Base-by-base conservation (phyloP, 35 echinoderm and acorn worm genomes). In the Acanthaster planci region DNA sequence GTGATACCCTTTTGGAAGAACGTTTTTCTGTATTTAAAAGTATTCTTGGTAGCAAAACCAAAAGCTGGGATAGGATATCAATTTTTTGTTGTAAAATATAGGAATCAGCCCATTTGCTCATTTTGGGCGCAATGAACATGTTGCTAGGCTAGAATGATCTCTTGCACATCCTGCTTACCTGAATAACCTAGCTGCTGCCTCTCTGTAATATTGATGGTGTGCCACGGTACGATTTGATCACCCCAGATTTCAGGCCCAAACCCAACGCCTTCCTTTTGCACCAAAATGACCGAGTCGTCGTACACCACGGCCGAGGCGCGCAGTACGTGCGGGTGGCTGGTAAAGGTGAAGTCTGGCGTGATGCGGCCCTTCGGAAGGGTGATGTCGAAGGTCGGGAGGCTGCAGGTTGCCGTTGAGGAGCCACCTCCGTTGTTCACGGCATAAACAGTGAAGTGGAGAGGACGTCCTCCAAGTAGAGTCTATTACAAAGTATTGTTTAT, bases 291-390 rank as follows among this genome's bases (percentile, higher is more conserved):
- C 7, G 77, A 81, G 38, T 89, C 87, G 35, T 89, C 78, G 51
- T 60, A 76, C 0, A 82, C 51, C 34, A 89, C 77, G 26, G 78
- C 78, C 38, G 87, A 81, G 39, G 77, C 77, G 29, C 78, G 32
- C 0, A 89, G 76, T 7, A 89, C 38, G 55, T 78, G 37, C 21
- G 87, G 87, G 60, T 79, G 87, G 75, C 87, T 89, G 29, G 87
- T 89, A n/a, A 78, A 81, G 2, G 23, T 39, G 51, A 89, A 89
- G n/a, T 39, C 78, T 47, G 78, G 50, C 32, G 36, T 40, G 1
- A 82, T n/a, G 1, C 78, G 31, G 0, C 78, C 87, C 17, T 1
- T 78, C 19, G 87, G 87, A 2, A 82, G 55, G 8, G 87, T 89
- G 37, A 60, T 30, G 60, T 89, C 87, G 52, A 64, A 89, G 10